Evolutionary conservation across 2,797 vertebrate species (phyloP).

Genomic region (Ctenopoma kingsleyae): DNA sequence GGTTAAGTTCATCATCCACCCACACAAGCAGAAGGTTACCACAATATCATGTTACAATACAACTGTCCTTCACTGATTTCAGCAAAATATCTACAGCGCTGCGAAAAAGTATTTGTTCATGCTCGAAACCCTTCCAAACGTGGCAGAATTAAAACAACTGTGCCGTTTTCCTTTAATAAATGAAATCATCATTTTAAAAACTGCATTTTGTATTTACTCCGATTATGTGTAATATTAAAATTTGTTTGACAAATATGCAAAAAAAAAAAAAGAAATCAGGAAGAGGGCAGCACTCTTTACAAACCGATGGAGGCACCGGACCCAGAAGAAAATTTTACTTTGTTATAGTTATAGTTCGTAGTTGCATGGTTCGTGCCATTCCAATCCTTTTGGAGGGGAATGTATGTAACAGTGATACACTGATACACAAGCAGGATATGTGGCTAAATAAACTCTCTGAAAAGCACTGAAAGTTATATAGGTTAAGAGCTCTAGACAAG

Average conservation of each 20-base stretch:
- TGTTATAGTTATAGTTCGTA: no score
- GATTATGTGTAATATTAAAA: no score
- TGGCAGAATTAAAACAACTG: no score
- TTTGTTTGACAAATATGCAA: no score
- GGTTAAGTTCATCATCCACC: conserved; percentile 19
- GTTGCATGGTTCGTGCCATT: no score
- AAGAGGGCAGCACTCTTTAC: background rate
- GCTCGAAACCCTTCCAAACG: no score
- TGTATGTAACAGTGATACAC: background rate
- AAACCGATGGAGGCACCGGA: background rate
- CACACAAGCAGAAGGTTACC: conserved; percentile 24
- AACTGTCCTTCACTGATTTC: background rate
- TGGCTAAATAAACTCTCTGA: conserved; percentile 7
- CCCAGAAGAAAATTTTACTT: background rate
- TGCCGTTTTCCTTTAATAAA: no score
- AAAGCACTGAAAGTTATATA: conserved; percentile 2
- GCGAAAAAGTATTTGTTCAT: no score
- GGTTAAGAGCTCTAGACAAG: conserved; percentile 8
- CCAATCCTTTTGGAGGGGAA: no score
- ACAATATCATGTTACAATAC: background rate
- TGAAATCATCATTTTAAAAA: no score
- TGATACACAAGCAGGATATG: background rate
- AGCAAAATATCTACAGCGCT: background rate
- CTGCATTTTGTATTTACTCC: no score
- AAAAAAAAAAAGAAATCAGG: no score